Percentiles rank a stretch among this genome's conserved stretches.
Conservation (phyloP, 2,113 vertebrate genomes). For the Chelonoidis abingdonii region DNA sequence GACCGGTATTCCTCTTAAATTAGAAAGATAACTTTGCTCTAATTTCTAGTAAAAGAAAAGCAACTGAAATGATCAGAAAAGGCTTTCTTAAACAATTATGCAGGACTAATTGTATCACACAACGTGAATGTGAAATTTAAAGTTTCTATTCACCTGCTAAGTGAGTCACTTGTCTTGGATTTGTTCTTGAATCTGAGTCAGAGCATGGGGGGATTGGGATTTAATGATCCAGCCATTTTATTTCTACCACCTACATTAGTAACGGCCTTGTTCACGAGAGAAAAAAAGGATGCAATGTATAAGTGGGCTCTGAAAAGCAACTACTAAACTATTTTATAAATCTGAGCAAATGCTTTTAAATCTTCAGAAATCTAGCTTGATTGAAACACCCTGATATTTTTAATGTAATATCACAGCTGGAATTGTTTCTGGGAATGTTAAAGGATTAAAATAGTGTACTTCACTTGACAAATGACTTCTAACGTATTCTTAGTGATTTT, state of each 20-base stretch:
- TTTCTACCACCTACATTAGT: neutral
- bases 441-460: neutral
- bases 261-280: neutral
- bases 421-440: neutral
- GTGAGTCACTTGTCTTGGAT: neutral
- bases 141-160: neutral
- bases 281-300: neutral
- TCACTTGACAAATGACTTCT: neutral
- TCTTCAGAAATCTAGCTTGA: neutral
- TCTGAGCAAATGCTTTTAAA: neutral
- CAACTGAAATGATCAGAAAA: neutral
- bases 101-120: neutral
- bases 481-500: neutral
- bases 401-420: neutral
- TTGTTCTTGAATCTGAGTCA: neutral
- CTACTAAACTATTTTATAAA: neutral
- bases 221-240: conserved; percentile 1
- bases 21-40: neutral
- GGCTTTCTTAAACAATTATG: neutral
- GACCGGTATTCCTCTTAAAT: neutral
- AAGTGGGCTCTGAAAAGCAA: neutral
- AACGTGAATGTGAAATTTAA: neutral
- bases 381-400: neutral
- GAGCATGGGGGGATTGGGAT: neutral
- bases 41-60: neutral